Percentiles rank a stretch among this genome's conserved stretches.
phyloP scores from a whole-genome alignment of 2,888 invertebrate genomes.

The Megamerina dolium region DNA sequence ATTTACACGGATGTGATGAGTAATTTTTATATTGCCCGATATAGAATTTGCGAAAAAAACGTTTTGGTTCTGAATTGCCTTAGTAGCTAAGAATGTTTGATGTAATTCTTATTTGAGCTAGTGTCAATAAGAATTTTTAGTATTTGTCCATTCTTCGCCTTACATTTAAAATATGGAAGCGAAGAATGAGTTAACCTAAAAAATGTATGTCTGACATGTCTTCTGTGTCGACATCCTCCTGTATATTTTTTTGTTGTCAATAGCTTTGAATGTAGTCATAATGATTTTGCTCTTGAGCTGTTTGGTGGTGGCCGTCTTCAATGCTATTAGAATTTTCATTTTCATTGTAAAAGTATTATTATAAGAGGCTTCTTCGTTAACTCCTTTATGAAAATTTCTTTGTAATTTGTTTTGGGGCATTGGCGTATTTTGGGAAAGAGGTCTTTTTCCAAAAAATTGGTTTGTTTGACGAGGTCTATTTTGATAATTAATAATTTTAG shows the following conservation, averaged over 20 bases:
- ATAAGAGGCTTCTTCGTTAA: too few relatives aligned
- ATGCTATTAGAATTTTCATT: too few relatives aligned
- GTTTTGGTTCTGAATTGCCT: constrained; percentile 1
- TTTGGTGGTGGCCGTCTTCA: too few relatives aligned
- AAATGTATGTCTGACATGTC: constrained; percentile 4
- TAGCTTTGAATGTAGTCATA: too few relatives aligned
- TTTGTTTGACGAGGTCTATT: constrained; percentile 2
- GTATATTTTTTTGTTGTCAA: too few relatives aligned
- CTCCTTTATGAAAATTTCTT: too few relatives aligned
- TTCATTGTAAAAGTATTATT: too few relatives aligned
- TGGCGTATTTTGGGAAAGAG: too few relatives aligned
- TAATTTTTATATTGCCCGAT: constrained; percentile 2
- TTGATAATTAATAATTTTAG: constrained; percentile 1
- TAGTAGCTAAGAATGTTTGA: constrained; percentile 3
- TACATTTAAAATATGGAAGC: constrained; percentile 4
- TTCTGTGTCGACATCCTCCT: too few relatives aligned
- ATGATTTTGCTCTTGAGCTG: too few relatives aligned
- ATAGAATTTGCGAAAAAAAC: constrained; percentile 2
- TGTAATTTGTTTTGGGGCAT: neutral
- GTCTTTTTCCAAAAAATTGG: too few relatives aligned
- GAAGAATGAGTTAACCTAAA: constrained; percentile 5
- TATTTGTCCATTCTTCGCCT: neutral
- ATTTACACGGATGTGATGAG: constrained; percentile 1
- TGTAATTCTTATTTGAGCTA: constrained; percentile 8
- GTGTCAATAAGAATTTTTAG: constrained; percentile 3